Evolutionary conservation across 2,888 invertebrate species (phyloP), one percentile per base, ranked within the genome.

Genomic region (Drosophila parthenogenetica): DNA sequence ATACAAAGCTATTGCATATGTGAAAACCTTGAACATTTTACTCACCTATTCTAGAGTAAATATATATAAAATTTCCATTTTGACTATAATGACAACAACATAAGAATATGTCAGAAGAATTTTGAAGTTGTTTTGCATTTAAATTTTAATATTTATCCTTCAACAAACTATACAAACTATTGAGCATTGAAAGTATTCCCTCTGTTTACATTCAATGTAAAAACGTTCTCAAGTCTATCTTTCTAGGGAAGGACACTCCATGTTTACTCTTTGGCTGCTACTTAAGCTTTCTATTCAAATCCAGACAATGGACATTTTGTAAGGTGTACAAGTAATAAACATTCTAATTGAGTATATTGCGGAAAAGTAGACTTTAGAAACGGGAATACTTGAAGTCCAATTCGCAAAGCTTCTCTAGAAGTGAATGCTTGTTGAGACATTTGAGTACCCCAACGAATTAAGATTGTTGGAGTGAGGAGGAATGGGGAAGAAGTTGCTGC

Each of bases 301-400:
- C 62, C 49, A n/a, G 43, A 64, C 71, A 67, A 64, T 48, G 11
- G 63, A 57, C 53, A 63, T 75, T 61, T 58, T 46, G 57, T 55
- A 61, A 64, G 60, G 57, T 76, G 67, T 63, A 67, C 72, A 67
- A 67, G 61, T 55, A 50, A 75, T 75, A 67, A 75, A 68, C 63
- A 72, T 75, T 68, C 67, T 76, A 72, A 76, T 75, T 75, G 64
- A 68, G 72, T 67, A 76, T 60, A 58, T 43, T 59, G 29, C 43
- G 50, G 19, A 50, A 49, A 67, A 64, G 40, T 61, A 61, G 37
- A 17, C 39, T 14, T 37, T 46, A 14, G 42, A 35, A 55, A 29
- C 14, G 25, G 45, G 32, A 58, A 43, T 61, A 58, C 71, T 75
- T 71, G 60, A 75, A 58, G 71, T 66, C 59, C 63, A 49, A 63